These are phyloP conservation scores for Mesodorylaimus sp. DNA, from an alignment of 2,888 invertebrate genomes.

Conservation along the genomic window DNA sequence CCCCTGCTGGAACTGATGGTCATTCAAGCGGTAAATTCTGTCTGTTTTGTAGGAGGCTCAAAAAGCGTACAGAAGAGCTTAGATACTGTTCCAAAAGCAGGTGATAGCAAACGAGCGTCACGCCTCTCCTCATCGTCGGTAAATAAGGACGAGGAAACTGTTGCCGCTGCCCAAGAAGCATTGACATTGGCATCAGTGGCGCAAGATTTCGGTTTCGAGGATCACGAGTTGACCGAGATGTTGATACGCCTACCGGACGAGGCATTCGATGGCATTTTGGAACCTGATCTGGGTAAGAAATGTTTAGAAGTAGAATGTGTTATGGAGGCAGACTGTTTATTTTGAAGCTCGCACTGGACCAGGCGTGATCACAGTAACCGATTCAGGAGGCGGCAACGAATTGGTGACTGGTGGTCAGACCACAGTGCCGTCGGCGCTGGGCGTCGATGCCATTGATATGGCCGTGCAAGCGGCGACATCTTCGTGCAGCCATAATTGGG, in stretches of 20 bases:
- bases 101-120: too few species aligned
- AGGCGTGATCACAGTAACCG: too few species aligned
- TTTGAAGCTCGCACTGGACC: too few species aligned
- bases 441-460: not conserved
- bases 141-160: not conserved
- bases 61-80: too few species aligned
- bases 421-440: constrained; percentile 10
- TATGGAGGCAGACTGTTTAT: too few species aligned
- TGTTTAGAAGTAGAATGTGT: not conserved
- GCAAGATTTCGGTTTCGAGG: constrained; percentile 17
- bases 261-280: constrained; percentile 9
- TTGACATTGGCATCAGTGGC: constrained; percentile 18
- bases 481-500: constrained; percentile 17
- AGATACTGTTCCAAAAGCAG: too few species aligned
- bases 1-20: too few species aligned
- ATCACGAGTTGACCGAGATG: constrained; percentile 16
- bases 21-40: too few species aligned
- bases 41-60: too few species aligned
- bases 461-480: not conserved
- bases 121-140: too few species aligned
- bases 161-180: not conserved
- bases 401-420: not conserved
- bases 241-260: constrained; percentile 17
- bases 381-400: too few species aligned
- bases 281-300: constrained; percentile 9